Conservation (phyloP, 2,797 vertebrate genomes). For the Tenualosa ilisha region DNA sequence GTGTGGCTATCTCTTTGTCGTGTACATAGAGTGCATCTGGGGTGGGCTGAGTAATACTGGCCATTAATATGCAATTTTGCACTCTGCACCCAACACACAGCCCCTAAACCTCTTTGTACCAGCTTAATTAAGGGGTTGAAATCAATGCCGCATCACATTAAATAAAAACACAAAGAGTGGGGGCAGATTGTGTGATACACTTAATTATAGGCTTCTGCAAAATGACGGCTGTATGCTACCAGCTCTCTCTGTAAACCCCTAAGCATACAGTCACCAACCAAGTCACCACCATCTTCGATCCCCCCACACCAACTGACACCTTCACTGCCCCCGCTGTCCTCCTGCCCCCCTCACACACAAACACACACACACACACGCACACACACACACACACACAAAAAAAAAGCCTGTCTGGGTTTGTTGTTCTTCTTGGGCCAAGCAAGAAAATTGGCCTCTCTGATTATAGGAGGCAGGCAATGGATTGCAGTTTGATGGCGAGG, state of each 20-base stretch:
- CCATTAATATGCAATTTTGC: slow-evolving; percentile 35
- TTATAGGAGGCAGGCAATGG: slow-evolving; percentile 53
- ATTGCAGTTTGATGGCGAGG: slow-evolving; percentile 56
- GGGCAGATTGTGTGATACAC: slow-evolving; percentile 30
- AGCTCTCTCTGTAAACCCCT: not conserved
- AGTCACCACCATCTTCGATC: not conserved
- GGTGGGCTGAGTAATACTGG: not conserved
- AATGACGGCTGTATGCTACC: slow-evolving; percentile 38
- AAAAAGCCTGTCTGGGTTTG: slow-evolving; percentile 30
- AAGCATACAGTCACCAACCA: too few species aligned
- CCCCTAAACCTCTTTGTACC: slow-evolving; percentile 42
- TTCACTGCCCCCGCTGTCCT: too few species aligned
- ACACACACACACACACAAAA: not conserved
- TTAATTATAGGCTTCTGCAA: slow-evolving; percentile 44
- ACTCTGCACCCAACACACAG: slow-evolving; percentile 33
- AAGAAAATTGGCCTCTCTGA: slow-evolving; percentile 46
- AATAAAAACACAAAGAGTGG: slow-evolving; percentile 49
- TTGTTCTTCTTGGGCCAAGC: slow-evolving; percentile 46
- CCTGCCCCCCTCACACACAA: too few species aligned
- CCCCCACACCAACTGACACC: not conserved
- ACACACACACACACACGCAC: not conserved
- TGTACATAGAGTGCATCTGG: slow-evolving; percentile 12
- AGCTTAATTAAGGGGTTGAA: slow-evolving; percentile 49
- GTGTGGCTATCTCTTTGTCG: not conserved
- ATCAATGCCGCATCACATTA: slow-evolving; percentile 47